phyloP scores from a whole-genome alignment of 2,888 invertebrate genomes.

The Drosophila nigricruria region DNA sequence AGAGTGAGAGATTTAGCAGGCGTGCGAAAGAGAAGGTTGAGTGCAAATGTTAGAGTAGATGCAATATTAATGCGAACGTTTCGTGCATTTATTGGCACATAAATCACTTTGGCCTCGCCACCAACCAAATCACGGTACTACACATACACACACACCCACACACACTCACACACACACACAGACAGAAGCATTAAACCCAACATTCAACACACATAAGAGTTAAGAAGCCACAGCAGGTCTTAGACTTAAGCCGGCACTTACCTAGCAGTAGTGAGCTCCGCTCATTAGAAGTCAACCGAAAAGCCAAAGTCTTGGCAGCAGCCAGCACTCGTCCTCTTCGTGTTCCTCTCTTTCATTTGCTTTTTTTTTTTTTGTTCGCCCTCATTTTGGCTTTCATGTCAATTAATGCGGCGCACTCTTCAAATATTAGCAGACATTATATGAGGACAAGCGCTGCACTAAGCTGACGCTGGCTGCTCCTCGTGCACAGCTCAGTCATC shows the following conservation, averaged over 20 bases:
- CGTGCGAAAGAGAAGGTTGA: not conserved
- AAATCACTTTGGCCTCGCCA: constrained; percentile 60
- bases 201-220: not conserved
- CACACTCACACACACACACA: constrained; percentile 1
- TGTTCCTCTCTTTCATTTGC: not conserved
- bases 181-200: not conserved
- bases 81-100: constrained; percentile 72
- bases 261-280: constrained; percentile 44
- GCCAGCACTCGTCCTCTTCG: constrained; percentile 4
- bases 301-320: constrained; percentile 33
- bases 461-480: constrained; percentile 40
- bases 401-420: constrained; percentile 80
- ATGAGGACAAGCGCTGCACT: constrained; percentile 41
- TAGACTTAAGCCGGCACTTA: constrained; percentile 67
- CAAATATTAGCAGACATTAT: constrained; percentile 79
- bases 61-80: constrained; percentile 68
- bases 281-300: constrained; percentile 46
- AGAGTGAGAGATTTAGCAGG: not conserved
- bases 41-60: constrained; percentile 38
- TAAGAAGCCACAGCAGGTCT: constrained; percentile 27
- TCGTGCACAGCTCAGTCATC: constrained; percentile 31
- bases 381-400: constrained; percentile 58
- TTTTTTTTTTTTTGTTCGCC: constrained; percentile 11
- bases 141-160: constrained; percentile 15
- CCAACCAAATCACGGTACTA: constrained; percentile 57